Percentiles rank a stretch among this genome's conserved stretches.
These are phyloP conservation scores for Spodoptera exigua DNA, from an alignment of 2,888 invertebrate species.

Conservation along the genomic window DNA sequence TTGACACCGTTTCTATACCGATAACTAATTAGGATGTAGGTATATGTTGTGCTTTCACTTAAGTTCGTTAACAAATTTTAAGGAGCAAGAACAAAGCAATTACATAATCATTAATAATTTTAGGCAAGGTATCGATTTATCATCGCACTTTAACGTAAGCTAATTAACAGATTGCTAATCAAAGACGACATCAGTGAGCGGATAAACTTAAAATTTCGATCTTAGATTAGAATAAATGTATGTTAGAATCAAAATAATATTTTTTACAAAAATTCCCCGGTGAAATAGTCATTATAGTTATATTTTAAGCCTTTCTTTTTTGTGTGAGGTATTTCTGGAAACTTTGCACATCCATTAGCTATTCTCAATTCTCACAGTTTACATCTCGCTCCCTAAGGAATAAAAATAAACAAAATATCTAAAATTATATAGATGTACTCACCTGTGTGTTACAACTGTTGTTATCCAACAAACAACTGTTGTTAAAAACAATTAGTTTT, in stretches of 20 bases:
- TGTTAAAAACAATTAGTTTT: conserved; percentile 42
- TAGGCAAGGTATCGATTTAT: no score
- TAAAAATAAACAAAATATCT: neutral
- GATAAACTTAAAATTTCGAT: neutral
- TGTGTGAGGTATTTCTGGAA: no score
- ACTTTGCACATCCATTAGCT: no score
- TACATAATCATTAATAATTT: neutral
- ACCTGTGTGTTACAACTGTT: conserved; percentile 67
- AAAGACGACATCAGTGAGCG: neutral
- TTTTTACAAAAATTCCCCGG: no score
- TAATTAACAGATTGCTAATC: conserved; percentile 4
- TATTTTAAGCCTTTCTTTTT: no score
- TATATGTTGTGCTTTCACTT: no score
- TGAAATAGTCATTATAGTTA: no score
- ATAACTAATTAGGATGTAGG: no score
- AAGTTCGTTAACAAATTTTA: neutral
- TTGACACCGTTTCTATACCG: neutral
- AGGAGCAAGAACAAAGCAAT: neutral
- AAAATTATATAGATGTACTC: conserved; percentile 42
- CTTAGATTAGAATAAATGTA: no score
- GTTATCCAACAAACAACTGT: conserved; percentile 61
- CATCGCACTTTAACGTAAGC: neutral
- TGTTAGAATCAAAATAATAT: no score
- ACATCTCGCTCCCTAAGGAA: neutral
- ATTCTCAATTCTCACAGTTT: no score